Base-by-base conservation (phyloP, 1,140 invertebrate species). In the Zaprionus taronus region DNA sequence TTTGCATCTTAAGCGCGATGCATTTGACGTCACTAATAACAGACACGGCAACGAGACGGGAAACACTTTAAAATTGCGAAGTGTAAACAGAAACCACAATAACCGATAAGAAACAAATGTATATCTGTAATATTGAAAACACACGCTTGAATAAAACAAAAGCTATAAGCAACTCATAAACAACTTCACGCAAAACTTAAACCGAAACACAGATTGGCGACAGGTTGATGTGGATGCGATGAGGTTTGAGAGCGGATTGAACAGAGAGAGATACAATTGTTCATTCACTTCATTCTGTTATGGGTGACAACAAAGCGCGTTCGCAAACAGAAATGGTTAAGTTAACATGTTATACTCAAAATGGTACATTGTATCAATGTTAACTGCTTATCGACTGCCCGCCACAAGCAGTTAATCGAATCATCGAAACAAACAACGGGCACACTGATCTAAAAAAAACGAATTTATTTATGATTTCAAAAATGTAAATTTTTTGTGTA, bases 201-300 rank as follows among this genome's bases (percentile, higher is more conserved):
- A 86, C 38, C 62, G 68, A 85, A 85, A 81, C 61, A 72, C 80
- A 68, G 75, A 44, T 71, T 53, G 55, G 26, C 56, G 56, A 24
- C 26, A 51, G 44, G 44, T 28, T 47, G 55, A 64, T 85, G 81
- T 71, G 79, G 68, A 80, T 65, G 72, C 34, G 69, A 72, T 74
- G 80, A 83, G 41, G 44, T 71, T 72, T 58, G 80, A 86, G 49
- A 80, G 77, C 74, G 63, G 74, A 77, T 72, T 77, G 47, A 77
- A 76, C 15, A 41, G 53, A 74, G 66, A 38, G 58, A 62, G 36
- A 69, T n/a, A 44, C 41, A 44, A 44, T 6, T 44, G 41, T n/a
- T n/a, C 15, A n/a, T 34, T 34, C n/a, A 17, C 6, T 17, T 47
- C n/a, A n/a, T n/a, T 41, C 38, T 41, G 38, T 41, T 41, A 69